These are phyloP conservation scores for Cremastobaeus sp. DNA, from an alignment of 2,888 invertebrate species.

Conservation along the genomic window DNA sequence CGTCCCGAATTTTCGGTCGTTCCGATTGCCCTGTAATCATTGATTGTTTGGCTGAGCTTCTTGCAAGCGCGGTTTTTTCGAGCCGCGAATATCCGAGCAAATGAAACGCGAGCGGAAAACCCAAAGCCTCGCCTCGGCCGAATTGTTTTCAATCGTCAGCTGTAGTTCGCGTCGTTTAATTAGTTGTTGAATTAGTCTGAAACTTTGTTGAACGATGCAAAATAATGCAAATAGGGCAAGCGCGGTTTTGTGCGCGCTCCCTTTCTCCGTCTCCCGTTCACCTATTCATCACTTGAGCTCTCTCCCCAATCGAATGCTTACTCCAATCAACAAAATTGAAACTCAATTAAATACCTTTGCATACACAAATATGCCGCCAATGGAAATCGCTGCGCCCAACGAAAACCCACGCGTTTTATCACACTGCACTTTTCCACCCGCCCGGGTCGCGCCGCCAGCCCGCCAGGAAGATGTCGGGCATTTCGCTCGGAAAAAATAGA, in stretches of 20 bases:
- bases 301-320: conserved; percentile 20
- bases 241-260: conserved; percentile 15
- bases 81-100: neutral
- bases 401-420: too few relatives aligned
- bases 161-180: conserved; percentile 25
- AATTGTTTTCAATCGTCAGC: conserved; percentile 3
- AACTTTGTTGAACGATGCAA: conserved; percentile 24
- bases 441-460: too few relatives aligned
- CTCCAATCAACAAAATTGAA: conserved; percentile 31
- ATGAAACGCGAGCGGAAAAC: conserved; percentile 3
- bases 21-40: conserved; percentile 45
- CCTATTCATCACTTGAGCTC: neutral
- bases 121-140: neutral
- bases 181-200: conserved; percentile 24
- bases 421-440: too few relatives aligned
- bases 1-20: conserved; percentile 17
- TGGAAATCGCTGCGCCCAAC: conserved; percentile 23
- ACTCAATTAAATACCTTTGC: conserved; percentile 46
- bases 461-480: too few relatives aligned
- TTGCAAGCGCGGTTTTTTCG: neutral
- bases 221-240: conserved; percentile 34
- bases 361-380: conserved; percentile 27
- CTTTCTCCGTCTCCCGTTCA: neutral
- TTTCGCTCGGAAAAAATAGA: conserved; percentile 57
- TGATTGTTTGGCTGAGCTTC: conserved; percentile 47